Percentiles rank a stretch among this genome's conserved stretches.
Evolutionary conservation across 2,797 vertebrate genomes (phyloP).

Genomic region (Apodemus agrarius): DNA sequence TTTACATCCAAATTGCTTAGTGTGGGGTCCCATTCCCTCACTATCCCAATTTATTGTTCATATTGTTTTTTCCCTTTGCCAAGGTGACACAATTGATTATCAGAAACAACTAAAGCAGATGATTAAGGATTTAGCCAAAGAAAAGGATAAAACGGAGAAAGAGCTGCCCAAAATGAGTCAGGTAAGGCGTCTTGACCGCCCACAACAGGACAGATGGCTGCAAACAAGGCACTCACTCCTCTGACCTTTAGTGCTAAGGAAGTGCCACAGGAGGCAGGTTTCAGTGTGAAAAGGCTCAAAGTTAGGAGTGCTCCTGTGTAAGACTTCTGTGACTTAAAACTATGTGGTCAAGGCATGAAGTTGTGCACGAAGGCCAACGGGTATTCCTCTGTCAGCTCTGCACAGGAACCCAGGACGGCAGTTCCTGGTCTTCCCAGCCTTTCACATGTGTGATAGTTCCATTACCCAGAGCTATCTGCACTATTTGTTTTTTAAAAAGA

Average conservation of each 20-base stretch:
- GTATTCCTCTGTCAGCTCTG: neutral
- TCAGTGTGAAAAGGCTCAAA: neutral
- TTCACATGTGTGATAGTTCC: neutral
- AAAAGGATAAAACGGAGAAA: slow-evolving; percentile 93
- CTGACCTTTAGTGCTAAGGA: neutral
- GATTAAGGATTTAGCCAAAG: slow-evolving; percentile 95
- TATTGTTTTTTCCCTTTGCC: neutral
- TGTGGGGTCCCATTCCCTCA: neutral
- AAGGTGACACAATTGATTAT: slow-evolving; percentile 91
- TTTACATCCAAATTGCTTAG: neutral
- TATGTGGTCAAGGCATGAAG: neutral
- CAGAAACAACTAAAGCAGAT: slow-evolving; percentile 97
- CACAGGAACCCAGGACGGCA: neutral
- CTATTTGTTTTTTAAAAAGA: neutral
- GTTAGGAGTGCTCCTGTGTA: neutral
- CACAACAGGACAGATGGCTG: neutral
- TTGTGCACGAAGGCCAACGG: neutral
- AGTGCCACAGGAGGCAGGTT: neutral
- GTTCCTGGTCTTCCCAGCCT: neutral
- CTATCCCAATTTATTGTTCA: neutral
- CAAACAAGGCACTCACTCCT: neutral
- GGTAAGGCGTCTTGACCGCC: slow-evolving; percentile 85
- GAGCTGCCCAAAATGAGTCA: slow-evolving; percentile 96
- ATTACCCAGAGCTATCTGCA: neutral
- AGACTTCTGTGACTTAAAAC: neutral